Base-by-base conservation (phyloP, 2,113 vertebrate genomes). In the Cyrtonyx montezumae region DNA sequence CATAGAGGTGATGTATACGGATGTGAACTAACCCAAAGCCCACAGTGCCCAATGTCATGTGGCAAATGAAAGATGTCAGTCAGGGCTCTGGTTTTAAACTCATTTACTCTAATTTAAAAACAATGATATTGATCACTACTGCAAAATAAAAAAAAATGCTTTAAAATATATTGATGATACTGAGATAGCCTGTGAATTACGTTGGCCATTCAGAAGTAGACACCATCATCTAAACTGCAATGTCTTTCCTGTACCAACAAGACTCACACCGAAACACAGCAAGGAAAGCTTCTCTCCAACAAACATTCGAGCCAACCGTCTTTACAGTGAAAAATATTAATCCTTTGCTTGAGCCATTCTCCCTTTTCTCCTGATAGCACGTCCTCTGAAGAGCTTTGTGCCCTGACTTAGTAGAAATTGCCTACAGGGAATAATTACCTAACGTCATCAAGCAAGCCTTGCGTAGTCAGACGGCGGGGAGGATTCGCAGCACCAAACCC, bases 21-120 rank as follows among this genome's bases (percentile, higher is more conserved):
- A 37, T 40, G 48, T 10, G 36, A 85, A 65, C 77, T 36, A 20
- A 66, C 59, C 71, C 73, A 79, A 69, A 84, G 45, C n/a, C 51
- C 55, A 48, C 69, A 1, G 22, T 12, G 16, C 32, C 42, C 46
- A 43, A 67, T 75, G 22, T 30, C 56, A 28, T 0, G 2, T 30
- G 51, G 45, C 21, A 62, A 89, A 89, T 25, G 46, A 56, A 84
- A 75, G 26, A 56, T 43, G 77, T 71, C 70, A 42, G 78, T 80
- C 59, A 71, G n/a, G 16, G 6, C 49, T 84, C 70, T 45, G 79
- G 43, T 80, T 84, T 85, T 80, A 61, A 79, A 71, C 56, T 49
- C 36, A 55, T 20, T 80, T 53, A 43, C 61, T 84, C 46, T 40
- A 51, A 75, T 82, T 9, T 53, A 55, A 90, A 78, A 58, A 28